Base-by-base conservation (phyloP, 2,888 invertebrate species). In the Trichopoda pennipes region DNA sequence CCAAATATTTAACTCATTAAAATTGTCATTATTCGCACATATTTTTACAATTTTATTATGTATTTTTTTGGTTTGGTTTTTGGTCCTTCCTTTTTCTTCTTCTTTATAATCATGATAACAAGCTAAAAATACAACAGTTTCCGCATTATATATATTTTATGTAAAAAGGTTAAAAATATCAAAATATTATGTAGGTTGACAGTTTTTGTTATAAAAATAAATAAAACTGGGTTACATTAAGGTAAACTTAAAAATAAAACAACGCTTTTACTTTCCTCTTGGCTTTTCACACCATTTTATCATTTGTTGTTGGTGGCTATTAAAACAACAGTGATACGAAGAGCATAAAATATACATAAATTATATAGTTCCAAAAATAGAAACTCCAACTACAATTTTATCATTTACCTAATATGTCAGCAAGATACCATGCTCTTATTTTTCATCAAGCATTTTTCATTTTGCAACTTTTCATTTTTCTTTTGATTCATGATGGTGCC, bases 381-480 rank as follows among this genome's bases (percentile, higher is more conserved):
- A 69, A 72, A 73, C 73, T 56, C 72, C 56, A 77, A 76, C 53
- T 61, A 77, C 51, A 47, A 69, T 69, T 58, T 61, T 76, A 76
- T n/a, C 69, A 80, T 72, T 76, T 56, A 81, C 68, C 60, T 61
- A 69, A 68, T 73, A 64, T 81, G 81, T 81, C 77, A 81, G 73
- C 81, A 69, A 73, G 63, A 69, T 77, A 68, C 51, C 68, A 73
- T 58, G 35, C 28, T 61, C 35, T 58, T 56, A 49, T 77, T 60
- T 55, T 68, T 66, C 17, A 51, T 42, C 38, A n/a, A 8, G 47
- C 12, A 38, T 47, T 60, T 68, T 35, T 35, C 9, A 16, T 47
- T 28, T 35, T 21, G 17, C 19, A 17, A 42, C 10, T 70, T 56
- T 70, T 56, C 16, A 17, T 60, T 42, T 28, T 56, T 3, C 16